These are phyloP conservation scores for Ladona fulva DNA, from an alignment of 1,140 invertebrate species.

Conservation along the genomic window DNA sequence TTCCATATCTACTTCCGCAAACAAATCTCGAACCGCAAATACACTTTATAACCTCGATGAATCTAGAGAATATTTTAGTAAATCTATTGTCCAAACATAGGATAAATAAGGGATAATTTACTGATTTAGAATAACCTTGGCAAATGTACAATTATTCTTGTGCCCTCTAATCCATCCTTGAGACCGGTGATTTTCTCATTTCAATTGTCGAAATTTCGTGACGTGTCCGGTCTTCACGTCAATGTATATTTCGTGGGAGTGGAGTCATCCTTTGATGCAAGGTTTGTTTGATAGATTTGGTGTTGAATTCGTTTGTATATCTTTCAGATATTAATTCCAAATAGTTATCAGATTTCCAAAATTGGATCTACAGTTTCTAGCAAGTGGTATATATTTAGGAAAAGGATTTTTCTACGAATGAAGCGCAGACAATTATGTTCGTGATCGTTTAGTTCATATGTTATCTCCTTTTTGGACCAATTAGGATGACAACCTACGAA, in stretches of 20 bases:
- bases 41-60: no score
- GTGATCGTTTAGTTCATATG: not conserved
- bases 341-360: not conserved
- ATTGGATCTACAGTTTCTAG: not conserved
- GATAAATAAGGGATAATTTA: no score
- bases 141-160: no score
- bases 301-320: not conserved
- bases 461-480: not conserved
- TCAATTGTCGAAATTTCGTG: not conserved
- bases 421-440: not conserved
- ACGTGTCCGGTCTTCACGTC: not conserved
- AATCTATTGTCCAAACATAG: no score
- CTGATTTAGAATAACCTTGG: no score
- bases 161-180: not conserved
- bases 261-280: not conserved
- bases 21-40: no score
- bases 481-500: slow-evolving; percentile 75
- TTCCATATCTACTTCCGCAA: no score
- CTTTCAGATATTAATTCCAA: not conserved
- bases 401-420: not conserved
- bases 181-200: not conserved
- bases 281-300: not conserved
- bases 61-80: no score
- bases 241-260: not conserved
- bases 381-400: not conserved